These are phyloP conservation scores for Zelleria hepariella DNA, from an alignment of 2,888 invertebrate genomes.

Conservation along the genomic window DNA sequence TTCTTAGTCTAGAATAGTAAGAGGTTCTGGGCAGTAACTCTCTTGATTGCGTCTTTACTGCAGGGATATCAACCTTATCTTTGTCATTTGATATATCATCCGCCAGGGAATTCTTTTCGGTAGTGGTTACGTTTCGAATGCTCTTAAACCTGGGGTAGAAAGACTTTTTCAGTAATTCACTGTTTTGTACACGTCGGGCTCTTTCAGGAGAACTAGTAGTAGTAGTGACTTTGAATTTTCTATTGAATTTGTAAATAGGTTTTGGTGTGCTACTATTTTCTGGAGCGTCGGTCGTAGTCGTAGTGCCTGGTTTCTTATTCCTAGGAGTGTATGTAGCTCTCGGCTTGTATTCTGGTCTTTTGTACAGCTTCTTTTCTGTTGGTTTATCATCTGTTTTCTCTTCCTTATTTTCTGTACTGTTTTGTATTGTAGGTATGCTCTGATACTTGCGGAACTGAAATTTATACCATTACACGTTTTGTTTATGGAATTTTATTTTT, in stretches of 20 bases:
- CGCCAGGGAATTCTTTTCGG: conserved; percentile 21
- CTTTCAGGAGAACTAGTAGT: conserved; percentile 34
- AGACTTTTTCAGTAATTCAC: conserved; percentile 33
- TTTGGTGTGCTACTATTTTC: conserved; percentile 25
- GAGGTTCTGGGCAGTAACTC: conserved; percentile 41
- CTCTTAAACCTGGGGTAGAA: conserved; percentile 34
- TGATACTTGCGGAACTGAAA: conserved; percentile 49
- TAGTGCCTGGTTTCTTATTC: conserved; percentile 33
- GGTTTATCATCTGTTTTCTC: neutral
- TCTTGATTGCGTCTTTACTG: neutral
- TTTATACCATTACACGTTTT: neutral
- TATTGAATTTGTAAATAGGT: conserved; percentile 40
- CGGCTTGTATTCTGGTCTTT: conserved; percentile 34
- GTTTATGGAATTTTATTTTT: neutral
- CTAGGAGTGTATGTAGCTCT: conserved; percentile 40
- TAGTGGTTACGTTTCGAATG: conserved; percentile 23
- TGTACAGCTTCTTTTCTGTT: conserved; percentile 10
- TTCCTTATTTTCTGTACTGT: neutral
- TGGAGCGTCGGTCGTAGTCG: conserved; percentile 25
- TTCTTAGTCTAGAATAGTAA: conserved; percentile 46
- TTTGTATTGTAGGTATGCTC: conserved; percentile 22
- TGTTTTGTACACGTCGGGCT: conserved; percentile 29
- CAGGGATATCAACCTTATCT: neutral
- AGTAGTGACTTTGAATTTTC: conserved; percentile 47
- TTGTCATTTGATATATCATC: conserved; percentile 10